These are phyloP conservation scores for Dendrolimus houi DNA, from an alignment of 2,888 invertebrate genomes.

Conservation along the genomic window DNA sequence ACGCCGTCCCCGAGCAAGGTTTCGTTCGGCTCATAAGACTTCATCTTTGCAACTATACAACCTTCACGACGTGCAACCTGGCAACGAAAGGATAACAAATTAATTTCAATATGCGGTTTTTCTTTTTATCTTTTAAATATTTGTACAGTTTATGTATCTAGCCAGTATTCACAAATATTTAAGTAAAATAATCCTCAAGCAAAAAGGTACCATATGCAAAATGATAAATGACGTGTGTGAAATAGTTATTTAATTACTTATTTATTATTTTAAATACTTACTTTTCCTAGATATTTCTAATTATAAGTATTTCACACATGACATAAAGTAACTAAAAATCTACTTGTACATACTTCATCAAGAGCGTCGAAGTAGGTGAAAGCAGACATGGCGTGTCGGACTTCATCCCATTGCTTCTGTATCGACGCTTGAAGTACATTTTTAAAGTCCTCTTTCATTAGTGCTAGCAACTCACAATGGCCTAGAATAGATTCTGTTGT, in stretches of 20 bases:
- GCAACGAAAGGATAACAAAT: conserved; percentile 5
- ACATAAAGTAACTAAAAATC: too few species aligned
- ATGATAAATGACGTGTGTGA: too few species aligned
- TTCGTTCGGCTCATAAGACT: conserved; percentile 70
- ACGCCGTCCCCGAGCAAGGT: conserved; percentile 71
- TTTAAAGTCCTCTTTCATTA: conserved; percentile 80
- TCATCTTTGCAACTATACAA: conserved; percentile 79
- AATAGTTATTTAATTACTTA: too few species aligned
- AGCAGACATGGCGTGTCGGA: conserved; percentile 73
- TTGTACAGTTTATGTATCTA: too few species aligned
- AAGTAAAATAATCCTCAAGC: too few species aligned
- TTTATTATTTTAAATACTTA: too few species aligned
- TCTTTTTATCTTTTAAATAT: too few species aligned
- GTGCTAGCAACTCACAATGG: conserved; percentile 78
- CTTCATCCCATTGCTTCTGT: conserved; percentile 78
- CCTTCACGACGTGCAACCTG: conserved; percentile 78
- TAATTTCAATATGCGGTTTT: too few species aligned
- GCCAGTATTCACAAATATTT: too few species aligned
- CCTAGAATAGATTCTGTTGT: conserved; percentile 22
- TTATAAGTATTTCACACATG: neutral
- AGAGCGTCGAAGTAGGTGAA: conserved; percentile 80
- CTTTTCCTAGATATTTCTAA: too few species aligned
- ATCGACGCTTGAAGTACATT: conserved; percentile 75
- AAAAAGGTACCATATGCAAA: too few species aligned
- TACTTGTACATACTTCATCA: conserved; percentile 46